These are phyloP conservation scores for Kryphioiulus occultus DNA, from an alignment of 2,888 invertebrate genomes.

Conservation along the genomic window DNA sequence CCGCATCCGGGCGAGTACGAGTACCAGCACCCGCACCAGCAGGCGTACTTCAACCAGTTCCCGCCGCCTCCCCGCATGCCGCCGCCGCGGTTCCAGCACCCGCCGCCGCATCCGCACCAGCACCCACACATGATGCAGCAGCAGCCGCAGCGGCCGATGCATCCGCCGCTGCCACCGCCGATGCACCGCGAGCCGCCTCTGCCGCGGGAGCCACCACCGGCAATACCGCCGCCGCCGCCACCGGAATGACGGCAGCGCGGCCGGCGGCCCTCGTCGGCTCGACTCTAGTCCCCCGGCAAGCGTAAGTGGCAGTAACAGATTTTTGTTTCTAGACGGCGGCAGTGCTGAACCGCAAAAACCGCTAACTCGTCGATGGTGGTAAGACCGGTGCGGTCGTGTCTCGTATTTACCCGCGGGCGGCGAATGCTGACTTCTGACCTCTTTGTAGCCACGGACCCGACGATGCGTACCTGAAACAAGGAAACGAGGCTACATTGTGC, in stretches of 20 bases:
- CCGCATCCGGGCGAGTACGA: not conserved
- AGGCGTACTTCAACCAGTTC: not conserved
- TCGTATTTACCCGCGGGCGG: too few species aligned
- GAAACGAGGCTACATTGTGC: not conserved
- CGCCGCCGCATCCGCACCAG: not conserved
- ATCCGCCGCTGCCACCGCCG: not conserved
- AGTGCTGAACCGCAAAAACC: not conserved
- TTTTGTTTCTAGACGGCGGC: not conserved
- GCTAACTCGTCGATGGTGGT: too few species aligned
- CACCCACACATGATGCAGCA: not conserved
- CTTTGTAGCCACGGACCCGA: not conserved
- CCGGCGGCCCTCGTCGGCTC: slow-evolving; percentile 33
- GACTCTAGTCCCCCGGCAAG: not conserved
- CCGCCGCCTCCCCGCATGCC: not conserved
- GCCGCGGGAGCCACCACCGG: slow-evolving; percentile 51
- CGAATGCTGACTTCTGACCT: too few species aligned
- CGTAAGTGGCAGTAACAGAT: not conserved
- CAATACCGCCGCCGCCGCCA: slow-evolving; percentile 52
- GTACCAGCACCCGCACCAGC: slow-evolving; percentile 4
- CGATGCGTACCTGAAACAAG: not conserved
- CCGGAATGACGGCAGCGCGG: slow-evolving; percentile 46
- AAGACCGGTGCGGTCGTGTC: too few species aligned
- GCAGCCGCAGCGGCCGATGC: not conserved
- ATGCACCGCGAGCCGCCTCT: slow-evolving; percentile 29
- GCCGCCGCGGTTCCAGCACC: not conserved